Percentiles rank a stretch among this genome's conserved stretches.
phyloP scores from a whole-genome alignment of 2,797 vertebrate species.

The Anisognathus igniventris region DNA sequence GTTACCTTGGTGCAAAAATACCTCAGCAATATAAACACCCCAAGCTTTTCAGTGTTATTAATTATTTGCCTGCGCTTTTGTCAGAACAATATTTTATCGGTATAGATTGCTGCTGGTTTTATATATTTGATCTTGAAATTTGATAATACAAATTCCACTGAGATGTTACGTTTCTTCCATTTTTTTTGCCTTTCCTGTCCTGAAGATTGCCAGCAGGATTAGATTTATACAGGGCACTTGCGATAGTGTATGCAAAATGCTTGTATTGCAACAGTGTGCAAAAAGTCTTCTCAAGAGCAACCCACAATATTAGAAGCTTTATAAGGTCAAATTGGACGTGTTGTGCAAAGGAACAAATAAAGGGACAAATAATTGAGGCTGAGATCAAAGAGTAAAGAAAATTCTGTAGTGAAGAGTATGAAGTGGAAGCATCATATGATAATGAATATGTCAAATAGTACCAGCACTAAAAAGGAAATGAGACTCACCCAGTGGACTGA shows the following conservation, averaged over 20 bases:
- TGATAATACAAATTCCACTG: background rate
- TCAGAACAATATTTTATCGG: background rate
- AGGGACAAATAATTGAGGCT: background rate
- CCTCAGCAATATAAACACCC: accelerated
- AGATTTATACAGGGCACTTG: background rate
- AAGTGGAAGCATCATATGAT: background rate
- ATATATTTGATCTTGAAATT: background rate
- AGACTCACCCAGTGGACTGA: background rate
- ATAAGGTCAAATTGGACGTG: background rate
- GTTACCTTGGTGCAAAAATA: background rate
- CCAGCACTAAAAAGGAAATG: background rate
- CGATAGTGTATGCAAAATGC: background rate
- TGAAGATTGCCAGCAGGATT: background rate
- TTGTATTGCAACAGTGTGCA: background rate
- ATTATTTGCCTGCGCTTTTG: background rate
- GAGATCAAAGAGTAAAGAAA: background rate
- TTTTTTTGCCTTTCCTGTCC: background rate
- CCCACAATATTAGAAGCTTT: background rate
- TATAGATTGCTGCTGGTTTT: background rate
- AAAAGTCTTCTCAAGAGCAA: background rate
- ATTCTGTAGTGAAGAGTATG: background rate
- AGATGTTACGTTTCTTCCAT: background rate
- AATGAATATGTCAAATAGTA: background rate
- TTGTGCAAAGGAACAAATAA: background rate
- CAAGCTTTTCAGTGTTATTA: background rate